phyloP scores from a whole-genome alignment of 1,140 invertebrate genomes.

The Cherax quadricarinatus region DNA sequence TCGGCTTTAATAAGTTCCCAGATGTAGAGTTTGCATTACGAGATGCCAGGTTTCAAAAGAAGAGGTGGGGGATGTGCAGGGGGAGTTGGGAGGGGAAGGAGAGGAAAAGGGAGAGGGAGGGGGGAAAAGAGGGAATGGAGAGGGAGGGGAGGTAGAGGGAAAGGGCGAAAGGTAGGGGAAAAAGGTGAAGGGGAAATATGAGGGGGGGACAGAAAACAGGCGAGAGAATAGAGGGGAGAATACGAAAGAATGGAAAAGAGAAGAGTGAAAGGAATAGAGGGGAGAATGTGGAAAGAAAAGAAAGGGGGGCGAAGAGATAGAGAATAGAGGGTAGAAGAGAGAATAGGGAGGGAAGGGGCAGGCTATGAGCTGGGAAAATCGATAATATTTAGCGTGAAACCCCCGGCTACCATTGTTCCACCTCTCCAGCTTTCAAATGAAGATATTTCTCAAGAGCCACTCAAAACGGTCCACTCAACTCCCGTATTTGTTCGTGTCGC shows the following conservation, averaged over 20 bases:
- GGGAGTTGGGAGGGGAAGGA: not conserved
- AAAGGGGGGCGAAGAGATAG: not conserved
- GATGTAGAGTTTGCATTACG: conserved; percentile 58
- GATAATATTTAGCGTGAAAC: conserved; percentile 72
- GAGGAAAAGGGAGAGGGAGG: not conserved
- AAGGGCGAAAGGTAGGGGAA: not conserved
- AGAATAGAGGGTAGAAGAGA: not conserved
- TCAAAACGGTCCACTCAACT: conserved; percentile 43
- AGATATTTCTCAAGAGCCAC: conserved; percentile 70
- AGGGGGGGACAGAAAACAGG: not conserved
- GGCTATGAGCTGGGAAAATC: conserved; percentile 55
- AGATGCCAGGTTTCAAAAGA: conserved; percentile 22
- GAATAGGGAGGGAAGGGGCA: conserved; percentile 2
- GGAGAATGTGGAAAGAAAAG: not conserved
- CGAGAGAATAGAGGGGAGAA: not conserved
- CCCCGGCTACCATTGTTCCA: conserved; percentile 66
- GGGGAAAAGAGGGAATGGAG: not conserved
- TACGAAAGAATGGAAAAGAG: conserved; percentile 10
- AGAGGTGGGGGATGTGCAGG: not conserved
- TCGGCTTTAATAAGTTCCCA: conserved; percentile 66
- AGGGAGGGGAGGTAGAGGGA: not conserved
- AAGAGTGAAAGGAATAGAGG: not conserved
- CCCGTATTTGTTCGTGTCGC: conserved; percentile 27
- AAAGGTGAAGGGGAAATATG: not conserved
- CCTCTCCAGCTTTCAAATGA: conserved; percentile 66